Percentiles rank a stretch among this genome's conserved stretches.
Conservation (phyloP, 2,797 vertebrate genomes). For the Allobates femoralis region DNA sequence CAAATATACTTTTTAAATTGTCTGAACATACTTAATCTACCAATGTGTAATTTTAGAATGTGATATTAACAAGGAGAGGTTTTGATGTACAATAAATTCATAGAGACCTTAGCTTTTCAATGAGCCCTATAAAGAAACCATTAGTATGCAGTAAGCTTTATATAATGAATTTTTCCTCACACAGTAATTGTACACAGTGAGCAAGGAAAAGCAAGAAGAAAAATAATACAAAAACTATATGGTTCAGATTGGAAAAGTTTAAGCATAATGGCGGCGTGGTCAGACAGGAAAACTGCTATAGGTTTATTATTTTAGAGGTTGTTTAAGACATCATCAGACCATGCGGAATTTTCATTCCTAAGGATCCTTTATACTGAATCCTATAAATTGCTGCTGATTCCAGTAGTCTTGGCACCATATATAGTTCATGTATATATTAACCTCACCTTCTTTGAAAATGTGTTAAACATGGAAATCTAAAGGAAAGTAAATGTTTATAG, state of each 20-base stretch:
- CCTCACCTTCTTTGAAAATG: constrained; percentile 17
- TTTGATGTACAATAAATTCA: too few relatives aligned
- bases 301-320: constrained; percentile 52
- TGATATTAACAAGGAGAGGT: too few relatives aligned
- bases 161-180: too few relatives aligned
- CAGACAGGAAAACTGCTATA: constrained; percentile 16
- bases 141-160: too few relatives aligned
- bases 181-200: too few relatives aligned
- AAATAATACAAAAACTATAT: not conserved
- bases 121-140: too few relatives aligned
- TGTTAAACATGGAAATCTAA: not conserved
- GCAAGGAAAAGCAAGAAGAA: too few relatives aligned
- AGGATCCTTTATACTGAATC: constrained; percentile 25
- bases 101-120: too few relatives aligned
- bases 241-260: not conserved
- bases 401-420: not conserved
- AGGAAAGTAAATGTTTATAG: constrained; percentile 12
- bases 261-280: not conserved
- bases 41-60: too few relatives aligned
- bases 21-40: too few relatives aligned
- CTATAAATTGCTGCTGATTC: constrained; percentile 26
- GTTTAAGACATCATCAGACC: constrained; percentile 54
- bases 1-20: too few relatives aligned
- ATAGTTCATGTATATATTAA: constrained; percentile 16
- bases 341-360: constrained; percentile 54